Percentiles rank a stretch among this genome's conserved stretches.
Conservation (phyloP, 2,797 vertebrate genomes). For the Brachyrhaphis roseni region DNA sequence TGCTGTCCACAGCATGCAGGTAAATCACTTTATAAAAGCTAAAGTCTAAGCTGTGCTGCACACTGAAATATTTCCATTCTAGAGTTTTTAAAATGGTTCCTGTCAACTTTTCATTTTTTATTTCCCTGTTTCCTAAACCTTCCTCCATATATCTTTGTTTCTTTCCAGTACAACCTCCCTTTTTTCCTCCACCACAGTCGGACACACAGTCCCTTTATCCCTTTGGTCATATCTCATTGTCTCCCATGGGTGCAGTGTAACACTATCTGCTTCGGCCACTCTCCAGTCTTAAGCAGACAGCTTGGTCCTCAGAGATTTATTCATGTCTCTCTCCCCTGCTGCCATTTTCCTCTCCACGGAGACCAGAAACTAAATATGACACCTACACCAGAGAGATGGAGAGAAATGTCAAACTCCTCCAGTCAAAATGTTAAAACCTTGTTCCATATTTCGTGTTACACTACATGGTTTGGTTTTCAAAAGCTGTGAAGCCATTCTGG, state of each 20-base stretch:
- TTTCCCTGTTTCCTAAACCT: neutral
- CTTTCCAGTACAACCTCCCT: slow-evolving; percentile 27
- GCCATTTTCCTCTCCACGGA: slow-evolving; percentile 60
- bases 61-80: slow-evolving; percentile 16
- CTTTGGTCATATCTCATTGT: slow-evolving; percentile 62
- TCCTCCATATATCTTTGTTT: slow-evolving; percentile 13
- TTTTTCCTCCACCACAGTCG: slow-evolving; percentile 14
- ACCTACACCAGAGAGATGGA: slow-evolving; percentile 63
- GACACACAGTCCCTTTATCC: slow-evolving; percentile 40
- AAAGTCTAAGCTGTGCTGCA: neutral
- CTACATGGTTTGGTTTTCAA: neutral
- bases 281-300: slow-evolving; percentile 69
- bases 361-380: slow-evolving; percentile 77
- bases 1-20: slow-evolving; percentile 13
- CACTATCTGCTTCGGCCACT: slow-evolving; percentile 70
- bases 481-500: neutral
- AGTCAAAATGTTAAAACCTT: slow-evolving; percentile 42
- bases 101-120: neutral
- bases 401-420: slow-evolving; percentile 67
- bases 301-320: slow-evolving; percentile 67
- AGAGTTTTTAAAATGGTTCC: slow-evolving; percentile 9
- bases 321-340: slow-evolving; percentile 47
- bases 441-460: slow-evolving; percentile 30
- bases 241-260: slow-evolving; percentile 71
- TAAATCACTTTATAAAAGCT: slow-evolving; percentile 19